phyloP scores from a whole-genome alignment of 2,797 vertebrate genomes.

The Miichthys miiuy region DNA sequence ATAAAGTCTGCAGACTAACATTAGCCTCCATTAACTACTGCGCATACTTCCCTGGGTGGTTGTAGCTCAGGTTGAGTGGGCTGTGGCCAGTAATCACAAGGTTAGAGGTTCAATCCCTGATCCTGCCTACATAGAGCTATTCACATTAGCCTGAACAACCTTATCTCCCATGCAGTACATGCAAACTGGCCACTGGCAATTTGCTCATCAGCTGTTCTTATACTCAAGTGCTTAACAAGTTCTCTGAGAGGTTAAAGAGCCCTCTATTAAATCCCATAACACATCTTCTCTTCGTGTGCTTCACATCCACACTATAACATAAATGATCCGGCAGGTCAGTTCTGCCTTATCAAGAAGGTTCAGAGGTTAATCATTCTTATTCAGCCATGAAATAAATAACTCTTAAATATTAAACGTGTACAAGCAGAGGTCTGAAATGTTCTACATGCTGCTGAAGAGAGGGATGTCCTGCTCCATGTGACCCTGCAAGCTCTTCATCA shows the following conservation, averaged over 20 bases:
- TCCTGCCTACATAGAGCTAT: background rate
- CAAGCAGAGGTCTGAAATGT: background rate
- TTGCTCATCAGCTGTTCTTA: constrained; percentile 46
- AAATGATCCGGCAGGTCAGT: constrained; percentile 37
- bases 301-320: constrained; percentile 13
- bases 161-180: constrained; percentile 13
- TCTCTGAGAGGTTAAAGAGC: constrained; percentile 41
- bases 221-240: constrained; percentile 45
- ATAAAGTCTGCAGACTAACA: background rate
- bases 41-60: background rate
- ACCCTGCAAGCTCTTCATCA: constrained; percentile 17
- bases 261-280: constrained; percentile 50
- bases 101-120: background rate
- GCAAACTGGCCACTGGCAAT: constrained; percentile 30
- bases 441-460: constrained; percentile 4
- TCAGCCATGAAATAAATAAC: constrained; percentile 28
- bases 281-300: background rate
- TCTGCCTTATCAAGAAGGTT: constrained; percentile 37
- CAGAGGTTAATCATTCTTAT: constrained; percentile 33
- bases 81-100: background rate
- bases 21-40: background rate
- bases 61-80: background rate
- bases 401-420: constrained; percentile 5
- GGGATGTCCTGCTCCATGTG: constrained; percentile 1
- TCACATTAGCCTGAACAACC: constrained; percentile 3